Conservation (phyloP, 2,888 invertebrate genomes). For the Gymnocheta viridis region DNA sequence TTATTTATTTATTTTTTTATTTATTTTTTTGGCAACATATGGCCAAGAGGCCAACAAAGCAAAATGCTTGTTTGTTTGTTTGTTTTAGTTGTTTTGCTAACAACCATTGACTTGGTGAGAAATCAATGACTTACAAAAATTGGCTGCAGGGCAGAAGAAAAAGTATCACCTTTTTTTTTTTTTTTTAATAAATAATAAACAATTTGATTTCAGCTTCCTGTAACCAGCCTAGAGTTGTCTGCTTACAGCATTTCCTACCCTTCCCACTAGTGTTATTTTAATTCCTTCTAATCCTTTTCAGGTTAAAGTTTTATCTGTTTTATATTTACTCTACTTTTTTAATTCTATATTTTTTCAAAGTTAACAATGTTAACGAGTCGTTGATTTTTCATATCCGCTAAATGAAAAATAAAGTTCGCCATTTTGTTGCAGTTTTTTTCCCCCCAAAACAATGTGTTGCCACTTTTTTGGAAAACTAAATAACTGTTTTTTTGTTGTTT, state of each 20-base stretch:
- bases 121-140: slow-evolving; percentile 49
- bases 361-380: slow-evolving; percentile 55
- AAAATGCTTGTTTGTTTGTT: slow-evolving; percentile 1
- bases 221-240: slow-evolving; percentile 13
- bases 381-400: slow-evolving; percentile 45
- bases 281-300: slow-evolving; percentile 38
- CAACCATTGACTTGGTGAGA: slow-evolving; percentile 31
- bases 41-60: slow-evolving; percentile 30
- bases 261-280: not conserved
- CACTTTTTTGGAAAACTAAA: slow-evolving; percentile 16
- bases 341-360: slow-evolving; percentile 15
- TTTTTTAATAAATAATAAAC: slow-evolving; percentile 50
- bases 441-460: slow-evolving; percentile 20
- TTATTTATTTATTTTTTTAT: not conserved
- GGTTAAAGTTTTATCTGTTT: not conserved
- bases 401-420: slow-evolving; percentile 27
- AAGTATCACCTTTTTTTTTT: not conserved
- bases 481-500: not conserved
- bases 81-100: slow-evolving; percentile 3
- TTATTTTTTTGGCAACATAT: slow-evolving; percentile 65
- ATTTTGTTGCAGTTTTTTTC: slow-evolving; percentile 16
- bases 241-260: slow-evolving; percentile 10
- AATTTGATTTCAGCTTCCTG: slow-evolving; percentile 43
- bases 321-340: not conserved
- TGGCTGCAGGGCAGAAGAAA: not conserved